These are phyloP conservation scores for Oxyura jamaicensis DNA, from an alignment of 2,113 vertebrate species.

Conservation along the genomic window DNA sequence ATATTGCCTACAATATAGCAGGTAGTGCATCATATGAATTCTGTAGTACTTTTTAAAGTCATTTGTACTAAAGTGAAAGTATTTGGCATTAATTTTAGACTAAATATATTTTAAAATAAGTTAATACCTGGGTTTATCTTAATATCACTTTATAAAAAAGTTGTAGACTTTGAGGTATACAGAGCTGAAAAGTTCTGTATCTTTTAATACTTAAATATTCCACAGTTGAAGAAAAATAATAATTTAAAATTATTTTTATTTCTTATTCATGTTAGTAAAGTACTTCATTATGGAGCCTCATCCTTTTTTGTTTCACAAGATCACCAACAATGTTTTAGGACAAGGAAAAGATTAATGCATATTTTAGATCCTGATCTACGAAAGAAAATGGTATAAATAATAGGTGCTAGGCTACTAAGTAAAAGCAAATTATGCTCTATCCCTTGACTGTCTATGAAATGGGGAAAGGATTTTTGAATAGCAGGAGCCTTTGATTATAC, in stretches of 20 bases:
- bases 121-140: neutral
- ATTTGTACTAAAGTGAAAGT: neutral
- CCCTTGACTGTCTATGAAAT: neutral
- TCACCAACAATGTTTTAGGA: neutral
- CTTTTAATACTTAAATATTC: neutral
- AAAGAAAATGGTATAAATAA: neutral
- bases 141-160: neutral
- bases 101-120: neutral
- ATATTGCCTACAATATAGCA: neutral
- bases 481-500: neutral
- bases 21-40: neutral
- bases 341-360: neutral
- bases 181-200: neutral
- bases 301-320: neutral
- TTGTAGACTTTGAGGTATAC: neutral
- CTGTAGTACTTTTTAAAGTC: neutral
- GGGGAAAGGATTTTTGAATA: neutral
- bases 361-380: neutral
- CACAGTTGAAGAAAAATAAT: neutral
- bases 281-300: neutral
- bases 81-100: conserved; percentile 3
- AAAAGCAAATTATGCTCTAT: neutral
- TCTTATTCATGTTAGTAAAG: neutral
- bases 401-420: neutral
- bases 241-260: neutral